phyloP scores from a whole-genome alignment of 2,113 vertebrate genomes.

The Phainopepla nitens region DNA sequence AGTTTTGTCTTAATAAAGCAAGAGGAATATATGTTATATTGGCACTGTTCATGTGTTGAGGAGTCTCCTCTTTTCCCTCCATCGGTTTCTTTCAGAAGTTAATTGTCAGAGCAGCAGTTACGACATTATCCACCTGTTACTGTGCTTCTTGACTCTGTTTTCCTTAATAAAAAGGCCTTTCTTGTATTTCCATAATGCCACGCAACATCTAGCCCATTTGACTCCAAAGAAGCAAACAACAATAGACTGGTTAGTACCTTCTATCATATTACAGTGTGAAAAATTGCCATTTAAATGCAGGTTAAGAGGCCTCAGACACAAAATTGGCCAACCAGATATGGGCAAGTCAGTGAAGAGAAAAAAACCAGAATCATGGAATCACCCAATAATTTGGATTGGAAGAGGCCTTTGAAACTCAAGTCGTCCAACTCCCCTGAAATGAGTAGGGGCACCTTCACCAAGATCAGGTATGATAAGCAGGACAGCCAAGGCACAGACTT shows the following conservation, averaged over 20 bases:
- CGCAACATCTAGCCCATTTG: not conserved
- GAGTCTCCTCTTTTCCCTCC: not conserved
- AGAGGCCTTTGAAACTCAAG: not conserved
- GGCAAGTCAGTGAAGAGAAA: not conserved
- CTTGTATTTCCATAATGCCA: not conserved
- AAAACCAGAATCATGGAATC: not conserved
- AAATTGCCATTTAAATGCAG: not conserved
- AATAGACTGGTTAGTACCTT: not conserved
- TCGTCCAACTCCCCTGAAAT: not conserved
- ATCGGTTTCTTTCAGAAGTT: not conserved
- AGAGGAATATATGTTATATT: not conserved
- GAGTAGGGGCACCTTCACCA: not conserved
- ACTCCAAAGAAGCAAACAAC: not conserved
- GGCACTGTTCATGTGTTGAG: not conserved
- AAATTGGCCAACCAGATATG: not conserved
- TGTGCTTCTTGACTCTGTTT: not conserved
- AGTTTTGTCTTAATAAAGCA: not conserved
- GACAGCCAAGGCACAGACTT: not conserved
- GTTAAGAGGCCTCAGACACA: not conserved
- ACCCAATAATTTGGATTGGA: not conserved
- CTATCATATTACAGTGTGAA: not conserved
- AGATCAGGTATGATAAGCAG: not conserved
- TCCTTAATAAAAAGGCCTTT: not conserved
- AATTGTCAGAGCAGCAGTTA: not conserved
- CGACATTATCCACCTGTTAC: not conserved